Base-by-base conservation (phyloP, 1,140 invertebrate species). In the Octopus sinensis region DNA sequence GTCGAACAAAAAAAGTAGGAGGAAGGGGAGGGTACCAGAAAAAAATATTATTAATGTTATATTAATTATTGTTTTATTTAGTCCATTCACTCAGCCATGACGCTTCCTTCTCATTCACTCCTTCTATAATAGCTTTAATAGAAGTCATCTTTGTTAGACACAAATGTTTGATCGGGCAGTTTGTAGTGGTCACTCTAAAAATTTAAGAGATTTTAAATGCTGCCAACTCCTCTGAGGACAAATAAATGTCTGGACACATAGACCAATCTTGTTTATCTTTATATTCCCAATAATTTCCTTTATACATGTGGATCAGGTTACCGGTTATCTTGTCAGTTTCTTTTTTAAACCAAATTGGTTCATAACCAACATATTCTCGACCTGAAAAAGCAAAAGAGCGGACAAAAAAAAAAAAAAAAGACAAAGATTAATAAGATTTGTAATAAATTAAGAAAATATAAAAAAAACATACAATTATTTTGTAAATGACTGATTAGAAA, bases 331-430 rank as follows among this genome's bases (percentile, higher is more conserved):
- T 92, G 89, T 97, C 96, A 84, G 94, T 93, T 84, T 94, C 93
- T 88, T 96, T 95, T 82, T 92, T 93, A 91, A 99, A 99, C 98
- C 98, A 99, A 68, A 94, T 89, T 7, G 98, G 96, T 86, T 95
- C 93, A 84, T 97, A 96, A n/a, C 92, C 91, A 56, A 93, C 92
- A 86, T 94, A 95, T 43, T 95, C 93, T 86, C 93, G 91, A 62
- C 95, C 96, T 94, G 68, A n/a, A 10, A 73, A 73, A 73, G 13
- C 0, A 43, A 43, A 43, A 43, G 30, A 43, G 30, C 3, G 30
- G 90, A 23, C 90, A 89, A 78, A 13, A 81, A 80, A 82, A 79
- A 81, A 85, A 53, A 51, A 23, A 85, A 53, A 81, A 76, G 76
- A 77, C 53, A 43, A 76, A 12, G n/a, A 54, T n/a, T 77, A n/a